Percentiles rank a stretch among this genome's conserved stretches.
Conservation (phyloP, 2,888 invertebrate genomes). For the Nomada fabriciana region DNA sequence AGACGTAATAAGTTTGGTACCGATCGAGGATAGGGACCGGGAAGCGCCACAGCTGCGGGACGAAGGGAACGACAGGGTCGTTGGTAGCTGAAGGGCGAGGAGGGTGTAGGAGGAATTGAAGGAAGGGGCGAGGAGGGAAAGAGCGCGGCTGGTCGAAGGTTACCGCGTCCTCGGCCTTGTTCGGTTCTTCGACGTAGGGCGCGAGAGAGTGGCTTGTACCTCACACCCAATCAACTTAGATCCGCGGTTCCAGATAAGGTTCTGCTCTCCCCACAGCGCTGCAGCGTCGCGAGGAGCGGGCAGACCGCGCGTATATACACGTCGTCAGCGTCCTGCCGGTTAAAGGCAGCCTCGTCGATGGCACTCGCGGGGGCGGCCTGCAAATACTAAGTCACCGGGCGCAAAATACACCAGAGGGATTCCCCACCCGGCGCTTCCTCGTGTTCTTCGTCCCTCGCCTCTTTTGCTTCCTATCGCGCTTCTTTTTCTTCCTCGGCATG, state of each 20-base stretch:
- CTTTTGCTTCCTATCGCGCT: slow-evolving; percentile 25
- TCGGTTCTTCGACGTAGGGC: slow-evolving; percentile 72
- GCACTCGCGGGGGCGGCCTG: slow-evolving; percentile 72
- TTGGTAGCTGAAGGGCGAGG: background rate
- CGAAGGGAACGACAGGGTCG: background rate
- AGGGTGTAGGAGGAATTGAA: slow-evolving; percentile 26
- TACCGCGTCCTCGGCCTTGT: slow-evolving; percentile 72
- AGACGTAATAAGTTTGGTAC: slow-evolving; percentile 5
- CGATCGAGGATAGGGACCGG: background rate
- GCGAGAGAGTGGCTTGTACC: slow-evolving; percentile 82
- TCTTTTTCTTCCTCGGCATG: slow-evolving; percentile 67
- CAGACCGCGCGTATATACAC: slow-evolving; percentile 26
- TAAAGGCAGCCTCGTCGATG: slow-evolving; percentile 62
- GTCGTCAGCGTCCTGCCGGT: slow-evolving; percentile 58
- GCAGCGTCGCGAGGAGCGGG: slow-evolving; percentile 48
- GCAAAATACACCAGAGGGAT: slow-evolving; percentile 71
- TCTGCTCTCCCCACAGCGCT: slow-evolving; percentile 54
- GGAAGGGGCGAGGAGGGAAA: slow-evolving; percentile 30
- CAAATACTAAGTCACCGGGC: slow-evolving; percentile 75
- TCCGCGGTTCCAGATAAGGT: slow-evolving; percentile 80
- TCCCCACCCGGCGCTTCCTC: slow-evolving; percentile 63
- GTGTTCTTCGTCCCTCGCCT: slow-evolving; percentile 58
- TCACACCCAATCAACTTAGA: slow-evolving; percentile 83
- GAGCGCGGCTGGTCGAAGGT: slow-evolving; percentile 68
- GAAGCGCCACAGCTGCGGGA: background rate